Base-by-base conservation (phyloP, 2,797 vertebrate species). In the Mormyrus hasselquistii region DNA sequence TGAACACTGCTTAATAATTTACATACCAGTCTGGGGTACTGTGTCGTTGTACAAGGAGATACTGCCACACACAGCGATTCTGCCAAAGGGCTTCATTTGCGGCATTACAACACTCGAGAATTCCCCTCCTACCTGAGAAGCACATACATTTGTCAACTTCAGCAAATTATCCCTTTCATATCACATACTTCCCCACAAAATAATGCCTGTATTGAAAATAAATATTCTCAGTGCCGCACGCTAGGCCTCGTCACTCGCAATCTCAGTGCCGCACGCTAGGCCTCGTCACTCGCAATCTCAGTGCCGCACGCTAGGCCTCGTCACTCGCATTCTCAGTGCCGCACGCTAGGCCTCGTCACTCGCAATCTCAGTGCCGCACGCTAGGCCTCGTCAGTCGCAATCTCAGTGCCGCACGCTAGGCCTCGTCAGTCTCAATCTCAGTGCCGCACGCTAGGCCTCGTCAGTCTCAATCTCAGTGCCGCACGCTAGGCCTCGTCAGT, bases 21-120 rank as follows among this genome's bases (percentile, higher is more conserved):
- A 10, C 2, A 38, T 87, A 98, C 97, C 97, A 93, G 92, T 96
- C 88, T 97, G 96, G 14, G 94, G 93, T 0, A 89, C 50, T 0
- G 90, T 86, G 44, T 96, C 94, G 84, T 98, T 97, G 91, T 98
- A 98, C 0, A 90, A 89, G 38, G 97, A 97, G 89, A 98, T 96
- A 16, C 94, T 92, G n/a, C 98, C 97, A 90, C 97, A 98, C 16
- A 97, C 44, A 5, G 97, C 97, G 91, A 98, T 96, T 93, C 96
- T 97, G 90, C 97, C 98, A 19, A 95, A 97, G 85, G 91, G 89
- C 90, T 97, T 98, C 97, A 98, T 98, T 14, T 97, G 97, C 0
- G 90, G 62, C 7, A 97, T 65, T 52, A 94, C 97, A 12, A 91
- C 38, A 47, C 76, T 95, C 50, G 95, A 91, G 93, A 96, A 98